Conservation (phyloP, 2,797 vertebrate species). For the Sebastiscus tertius region DNA sequence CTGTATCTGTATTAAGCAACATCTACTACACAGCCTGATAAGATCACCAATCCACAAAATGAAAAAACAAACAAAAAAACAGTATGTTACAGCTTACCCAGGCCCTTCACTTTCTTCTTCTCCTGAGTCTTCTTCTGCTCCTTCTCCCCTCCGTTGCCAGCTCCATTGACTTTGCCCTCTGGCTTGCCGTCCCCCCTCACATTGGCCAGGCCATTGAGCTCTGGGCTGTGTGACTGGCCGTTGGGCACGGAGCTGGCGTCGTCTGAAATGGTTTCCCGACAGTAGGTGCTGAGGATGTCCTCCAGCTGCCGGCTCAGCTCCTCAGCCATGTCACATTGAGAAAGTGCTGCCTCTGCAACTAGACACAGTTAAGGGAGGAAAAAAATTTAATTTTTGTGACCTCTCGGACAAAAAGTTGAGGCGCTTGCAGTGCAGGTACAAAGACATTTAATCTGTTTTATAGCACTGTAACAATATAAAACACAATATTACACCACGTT, state of each 20-base stretch:
- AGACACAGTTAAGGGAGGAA: neutral
- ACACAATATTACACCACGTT: neutral
- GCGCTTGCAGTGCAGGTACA: neutral
- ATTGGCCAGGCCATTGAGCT: slow-evolving; percentile 84
- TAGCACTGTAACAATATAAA: neutral
- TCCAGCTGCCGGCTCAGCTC: slow-evolving; percentile 95
- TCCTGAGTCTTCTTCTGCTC: slow-evolving; percentile 92
- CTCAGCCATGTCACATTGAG: slow-evolving; percentile 88
- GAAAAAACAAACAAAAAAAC: neutral
- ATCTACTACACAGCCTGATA: neutral
- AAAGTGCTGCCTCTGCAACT: slow-evolving; percentile 55
- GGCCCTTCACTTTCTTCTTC: slow-evolving; percentile 95
- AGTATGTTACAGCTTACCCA: slow-evolving; percentile 82
- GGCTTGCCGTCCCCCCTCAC: slow-evolving; percentile 84
- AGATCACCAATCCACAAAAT: neutral
- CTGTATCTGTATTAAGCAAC: neutral
- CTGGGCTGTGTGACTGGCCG: slow-evolving; percentile 81
- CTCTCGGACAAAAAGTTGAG: neutral
- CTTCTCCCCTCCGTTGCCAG: slow-evolving; percentile 77
- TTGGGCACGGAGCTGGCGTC: slow-evolving; percentile 82
- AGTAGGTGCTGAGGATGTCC: slow-evolving; percentile 96
- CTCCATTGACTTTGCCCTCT: slow-evolving; percentile 80
- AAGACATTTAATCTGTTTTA: neutral
- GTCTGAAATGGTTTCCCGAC: slow-evolving; percentile 83
- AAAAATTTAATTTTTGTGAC: neutral